Conservation (phyloP, 2,888 invertebrate species). For the Ditylenchus weischeri region DNA sequence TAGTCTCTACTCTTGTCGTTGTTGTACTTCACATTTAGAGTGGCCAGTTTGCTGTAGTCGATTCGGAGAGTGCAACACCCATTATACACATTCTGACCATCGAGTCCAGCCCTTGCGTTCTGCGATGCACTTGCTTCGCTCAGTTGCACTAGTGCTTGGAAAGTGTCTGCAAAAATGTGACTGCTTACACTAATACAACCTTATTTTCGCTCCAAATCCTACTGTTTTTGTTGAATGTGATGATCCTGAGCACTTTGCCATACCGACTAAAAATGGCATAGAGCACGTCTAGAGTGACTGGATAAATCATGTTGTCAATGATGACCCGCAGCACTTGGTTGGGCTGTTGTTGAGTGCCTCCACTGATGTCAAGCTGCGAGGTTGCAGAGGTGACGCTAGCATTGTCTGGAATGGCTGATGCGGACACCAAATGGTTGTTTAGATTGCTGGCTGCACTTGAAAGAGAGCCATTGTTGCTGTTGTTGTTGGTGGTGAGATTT, state of each 20-base stretch:
- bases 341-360: constrained; percentile 64
- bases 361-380: constrained; percentile 68
- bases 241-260: constrained; percentile 97
- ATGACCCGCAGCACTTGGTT: constrained; percentile 87
- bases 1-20: constrained; percentile 99
- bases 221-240: constrained; percentile 99
- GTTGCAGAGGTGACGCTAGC: neutral
- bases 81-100: constrained; percentile 85
- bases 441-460: no score
- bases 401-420: no score
- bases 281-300: constrained; percentile 92
- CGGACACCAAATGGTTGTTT: no score
- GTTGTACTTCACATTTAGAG: constrained; percentile 97
- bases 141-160: constrained; percentile 98
- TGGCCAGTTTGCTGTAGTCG: constrained; percentile 96
- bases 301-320: constrained; percentile 96
- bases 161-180: constrained; percentile 72
- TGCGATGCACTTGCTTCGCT: constrained; percentile 94
- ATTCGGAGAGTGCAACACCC: constrained; percentile 98
- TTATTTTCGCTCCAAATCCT: constrained; percentile 43
- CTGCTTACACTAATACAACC: neutral
- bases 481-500: no score
- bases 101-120: constrained; percentile 90
- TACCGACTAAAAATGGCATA: constrained; percentile 94
- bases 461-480: no score